phyloP scores from a whole-genome alignment of 1,140 invertebrate species.

The Triops cancriformis region DNA sequence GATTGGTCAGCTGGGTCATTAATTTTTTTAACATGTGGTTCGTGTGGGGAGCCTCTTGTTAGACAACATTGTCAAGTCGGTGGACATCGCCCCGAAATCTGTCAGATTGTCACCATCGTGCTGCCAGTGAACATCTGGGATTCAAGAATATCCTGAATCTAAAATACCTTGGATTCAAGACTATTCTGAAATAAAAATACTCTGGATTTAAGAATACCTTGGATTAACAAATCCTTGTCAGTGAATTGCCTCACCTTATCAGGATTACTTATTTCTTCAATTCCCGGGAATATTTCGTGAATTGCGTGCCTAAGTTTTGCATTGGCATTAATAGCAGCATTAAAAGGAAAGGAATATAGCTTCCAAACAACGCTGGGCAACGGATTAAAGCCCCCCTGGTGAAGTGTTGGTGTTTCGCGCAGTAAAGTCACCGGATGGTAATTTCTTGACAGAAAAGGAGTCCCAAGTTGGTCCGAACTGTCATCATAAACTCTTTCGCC shows the following conservation, averaged over 20 bases:
- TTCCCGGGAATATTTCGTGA: too few relatives aligned
- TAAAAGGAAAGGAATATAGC: neutral
- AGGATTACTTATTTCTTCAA: too few relatives aligned
- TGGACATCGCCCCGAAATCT: neutral
- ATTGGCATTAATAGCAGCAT: neutral
- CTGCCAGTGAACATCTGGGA: neutral
- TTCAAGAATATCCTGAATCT: neutral
- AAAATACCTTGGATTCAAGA: too few relatives aligned
- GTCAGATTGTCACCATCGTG: constrained; percentile 2
- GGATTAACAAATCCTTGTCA: too few relatives aligned
- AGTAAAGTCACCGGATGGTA: neutral
- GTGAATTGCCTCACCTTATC: too few relatives aligned
- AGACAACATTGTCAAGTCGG: neutral
- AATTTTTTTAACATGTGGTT: constrained; percentile 14
- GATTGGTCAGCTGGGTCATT: neutral
- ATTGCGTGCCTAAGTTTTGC: neutral
- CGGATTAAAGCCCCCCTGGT: neutral
- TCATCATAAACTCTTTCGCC: neutral
- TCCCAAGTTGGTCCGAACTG: neutral
- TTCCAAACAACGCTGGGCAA: neutral
- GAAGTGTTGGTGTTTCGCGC: neutral
- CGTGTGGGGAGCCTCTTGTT: constrained; percentile 4
- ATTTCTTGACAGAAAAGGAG: constrained; percentile 6
- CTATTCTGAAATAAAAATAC: too few relatives aligned
- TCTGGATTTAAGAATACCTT: neutral